Evolutionary conservation across 1,140 invertebrate species (phyloP).

Genomic region (Drosophila arawakana): DNA sequence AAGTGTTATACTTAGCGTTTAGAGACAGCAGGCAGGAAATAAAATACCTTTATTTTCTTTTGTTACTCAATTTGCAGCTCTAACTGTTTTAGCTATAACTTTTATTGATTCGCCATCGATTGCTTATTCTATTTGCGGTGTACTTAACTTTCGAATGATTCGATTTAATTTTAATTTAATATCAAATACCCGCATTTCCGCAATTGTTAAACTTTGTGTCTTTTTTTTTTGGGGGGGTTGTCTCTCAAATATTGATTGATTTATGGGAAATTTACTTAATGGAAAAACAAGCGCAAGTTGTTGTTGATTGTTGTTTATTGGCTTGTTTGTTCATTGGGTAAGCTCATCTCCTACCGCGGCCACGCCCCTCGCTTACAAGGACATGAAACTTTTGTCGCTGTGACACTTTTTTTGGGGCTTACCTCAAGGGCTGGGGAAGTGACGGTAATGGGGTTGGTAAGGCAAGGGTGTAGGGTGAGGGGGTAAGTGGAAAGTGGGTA

Average conservation of each 20-base stretch:
- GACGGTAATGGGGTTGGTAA: not conserved
- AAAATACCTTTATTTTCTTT: not conserved
- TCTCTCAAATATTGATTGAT: constrained; percentile 64
- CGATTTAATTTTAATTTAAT: constrained; percentile 13
- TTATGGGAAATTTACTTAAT: constrained; percentile 60
- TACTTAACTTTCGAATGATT: constrained; percentile 3
- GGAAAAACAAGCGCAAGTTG: constrained; percentile 44
- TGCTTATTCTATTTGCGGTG: not conserved
- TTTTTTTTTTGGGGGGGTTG: constrained; percentile 6
- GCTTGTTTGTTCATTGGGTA: constrained; percentile 13
- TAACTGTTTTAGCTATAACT: not conserved
- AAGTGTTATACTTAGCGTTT: too few relatives aligned
- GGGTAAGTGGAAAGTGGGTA: not conserved
- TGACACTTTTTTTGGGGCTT: constrained; percentile 7
- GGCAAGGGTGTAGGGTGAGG: not conserved
- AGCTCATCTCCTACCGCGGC: not conserved
- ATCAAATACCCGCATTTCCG: constrained; percentile 47
- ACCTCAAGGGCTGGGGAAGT: constrained; percentile 7
- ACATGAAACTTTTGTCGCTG: constrained; percentile 28
- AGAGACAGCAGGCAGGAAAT: too few relatives aligned
- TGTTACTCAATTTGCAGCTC: not conserved
- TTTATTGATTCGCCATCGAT: not conserved
- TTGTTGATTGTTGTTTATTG: constrained; percentile 28
- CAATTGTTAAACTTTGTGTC: constrained; percentile 32
- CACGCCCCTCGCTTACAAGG: constrained; percentile 36